Percentiles rank a stretch among this genome's conserved stretches.
These are phyloP conservation scores for Parauchenoglanis punctatus DNA, from an alignment of 2,797 vertebrate genomes.

Conservation along the genomic window DNA sequence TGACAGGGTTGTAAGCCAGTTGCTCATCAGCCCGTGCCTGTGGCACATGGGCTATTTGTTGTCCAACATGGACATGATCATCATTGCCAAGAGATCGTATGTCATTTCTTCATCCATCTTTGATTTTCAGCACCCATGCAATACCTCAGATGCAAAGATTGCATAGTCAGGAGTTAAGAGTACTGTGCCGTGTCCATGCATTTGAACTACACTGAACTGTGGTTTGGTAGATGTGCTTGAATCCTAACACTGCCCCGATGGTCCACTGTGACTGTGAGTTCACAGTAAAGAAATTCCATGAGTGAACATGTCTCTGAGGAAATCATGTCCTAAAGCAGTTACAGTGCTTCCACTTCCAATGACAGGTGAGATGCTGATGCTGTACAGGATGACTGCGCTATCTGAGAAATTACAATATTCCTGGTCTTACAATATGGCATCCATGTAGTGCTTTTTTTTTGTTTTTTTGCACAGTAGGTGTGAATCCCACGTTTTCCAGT, in stretches of 20 bases:
- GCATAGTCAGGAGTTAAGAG: neutral
- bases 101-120: constrained; percentile 40
- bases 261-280: constrained; percentile 14
- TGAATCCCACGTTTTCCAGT: neutral
- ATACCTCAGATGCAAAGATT: constrained; percentile 2
- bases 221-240: neutral
- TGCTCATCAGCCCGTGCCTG: constrained; percentile 32
- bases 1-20: constrained; percentile 56
- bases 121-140: constrained; percentile 27
- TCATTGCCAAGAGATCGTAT: constrained; percentile 52
- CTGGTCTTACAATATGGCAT: constrained; percentile 6
- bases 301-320: constrained; percentile 51
- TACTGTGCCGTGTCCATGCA: neutral
- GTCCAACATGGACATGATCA: constrained; percentile 44
- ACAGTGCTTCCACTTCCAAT: constrained; percentile 1
- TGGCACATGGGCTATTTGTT: constrained; percentile 46
- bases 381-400: constrained; percentile 3
- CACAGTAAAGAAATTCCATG: constrained; percentile 25
- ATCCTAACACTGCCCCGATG: constrained; percentile 5
- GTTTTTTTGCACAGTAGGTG: neutral
- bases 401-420: neutral
- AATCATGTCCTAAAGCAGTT: constrained; percentile 41
- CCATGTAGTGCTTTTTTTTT: neutral
- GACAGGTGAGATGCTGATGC: constrained; percentile 13
- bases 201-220: neutral